phyloP scores from a whole-genome alignment of 2,888 invertebrate genomes.

The Bedellia somnulentella region DNA sequence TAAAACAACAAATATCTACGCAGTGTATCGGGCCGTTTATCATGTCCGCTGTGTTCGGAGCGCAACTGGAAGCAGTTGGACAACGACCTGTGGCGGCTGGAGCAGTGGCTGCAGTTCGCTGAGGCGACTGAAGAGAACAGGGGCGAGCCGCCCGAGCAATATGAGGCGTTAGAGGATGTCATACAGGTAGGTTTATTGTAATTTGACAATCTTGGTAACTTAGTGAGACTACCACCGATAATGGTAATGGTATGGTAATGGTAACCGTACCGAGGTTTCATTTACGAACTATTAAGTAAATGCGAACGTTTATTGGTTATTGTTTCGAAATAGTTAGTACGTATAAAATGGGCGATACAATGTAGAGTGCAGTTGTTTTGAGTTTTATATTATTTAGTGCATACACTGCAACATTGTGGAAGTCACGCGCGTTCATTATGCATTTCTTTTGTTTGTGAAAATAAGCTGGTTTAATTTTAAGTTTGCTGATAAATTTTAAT shows the following conservation, averaged over 20 bases:
- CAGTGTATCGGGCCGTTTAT: conserved; percentile 75
- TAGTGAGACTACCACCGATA: too few species aligned
- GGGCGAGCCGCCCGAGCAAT: conserved; percentile 69
- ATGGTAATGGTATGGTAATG: not conserved
- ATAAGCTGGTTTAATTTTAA: too few species aligned
- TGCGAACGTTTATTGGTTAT: not conserved
- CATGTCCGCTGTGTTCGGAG: conserved; percentile 85
- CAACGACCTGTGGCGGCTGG: conserved; percentile 87
- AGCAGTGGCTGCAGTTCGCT: conserved; percentile 88
- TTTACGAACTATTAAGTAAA: too few species aligned
- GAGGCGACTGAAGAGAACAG: conserved; percentile 77
- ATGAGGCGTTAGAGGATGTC: conserved; percentile 81
- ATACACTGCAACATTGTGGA: too few species aligned
- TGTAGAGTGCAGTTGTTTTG: too few species aligned
- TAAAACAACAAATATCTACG: conserved; percentile 1
- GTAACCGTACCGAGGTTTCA: not conserved
- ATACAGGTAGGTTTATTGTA: conserved; percentile 65
- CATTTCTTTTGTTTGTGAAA: too few species aligned
- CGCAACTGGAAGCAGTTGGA: conserved; percentile 89
- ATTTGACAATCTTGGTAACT: too few species aligned
- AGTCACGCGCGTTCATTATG: too few species aligned
- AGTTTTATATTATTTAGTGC: too few species aligned
- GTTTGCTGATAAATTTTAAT: too few species aligned
- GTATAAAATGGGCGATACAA: too few species aligned
- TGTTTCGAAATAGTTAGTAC: not conserved